Conservation (phyloP, 2,888 invertebrate species). For the Ephialtes manifestator region DNA sequence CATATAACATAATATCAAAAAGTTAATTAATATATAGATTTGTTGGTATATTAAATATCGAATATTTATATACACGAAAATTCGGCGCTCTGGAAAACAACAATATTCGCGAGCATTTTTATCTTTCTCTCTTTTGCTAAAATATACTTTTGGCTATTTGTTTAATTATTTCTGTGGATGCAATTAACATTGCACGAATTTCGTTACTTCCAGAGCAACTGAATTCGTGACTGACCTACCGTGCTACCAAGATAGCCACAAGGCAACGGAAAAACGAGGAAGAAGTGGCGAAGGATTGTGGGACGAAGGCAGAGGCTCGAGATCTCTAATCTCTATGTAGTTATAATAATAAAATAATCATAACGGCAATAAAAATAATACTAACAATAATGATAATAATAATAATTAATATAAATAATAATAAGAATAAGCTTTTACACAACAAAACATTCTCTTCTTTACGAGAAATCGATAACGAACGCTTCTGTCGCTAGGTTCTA, state of each 20-base stretch:
- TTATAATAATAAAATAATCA: conserved; percentile 37
- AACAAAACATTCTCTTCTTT: conserved; percentile 60
- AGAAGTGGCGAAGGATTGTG: conserved; percentile 25
- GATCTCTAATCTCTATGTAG: conserved; percentile 52
- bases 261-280: conserved; percentile 39
- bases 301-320: conserved; percentile 39
- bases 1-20: conserved; percentile 51
- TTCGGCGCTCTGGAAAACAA: conserved; percentile 44
- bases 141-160: not conserved
- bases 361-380: conserved; percentile 40
- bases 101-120: conserved; percentile 7
- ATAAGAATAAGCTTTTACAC: conserved; percentile 51
- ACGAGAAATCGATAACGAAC: conserved; percentile 49
- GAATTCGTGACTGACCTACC: conserved; percentile 48
- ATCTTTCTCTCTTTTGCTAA: not conserved
- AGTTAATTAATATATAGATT: conserved; percentile 24
- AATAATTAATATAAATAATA: conserved; percentile 8
- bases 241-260: conserved; percentile 57
- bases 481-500: conserved; percentile 46
- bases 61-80: conserved; percentile 56
- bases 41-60: conserved; percentile 44
- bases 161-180: not conserved
- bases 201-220: conserved; percentile 25
- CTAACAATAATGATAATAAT: conserved; percentile 24
- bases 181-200: conserved; percentile 3